Conservation (phyloP, 1,140 invertebrate species). For the Littorina saxatilis region DNA sequence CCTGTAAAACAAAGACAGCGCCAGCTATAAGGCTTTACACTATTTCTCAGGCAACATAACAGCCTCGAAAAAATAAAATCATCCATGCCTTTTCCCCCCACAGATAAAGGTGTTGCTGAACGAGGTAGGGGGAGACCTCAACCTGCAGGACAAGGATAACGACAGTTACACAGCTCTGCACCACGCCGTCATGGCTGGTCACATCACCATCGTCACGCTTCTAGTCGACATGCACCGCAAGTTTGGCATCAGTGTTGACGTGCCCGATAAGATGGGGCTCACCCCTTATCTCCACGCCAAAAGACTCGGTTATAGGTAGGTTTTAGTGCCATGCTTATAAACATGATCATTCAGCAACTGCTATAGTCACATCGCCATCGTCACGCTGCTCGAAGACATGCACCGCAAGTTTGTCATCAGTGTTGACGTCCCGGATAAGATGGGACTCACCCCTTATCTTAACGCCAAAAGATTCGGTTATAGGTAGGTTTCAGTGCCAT, state of each 20-base stretch:
- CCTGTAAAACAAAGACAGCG: too few species aligned
- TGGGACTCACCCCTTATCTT: conserved; percentile 67
- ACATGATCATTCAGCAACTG: too few species aligned
- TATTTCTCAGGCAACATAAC: too few species aligned
- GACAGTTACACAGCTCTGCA: conserved; percentile 67
- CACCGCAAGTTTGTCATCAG: conserved; percentile 58
- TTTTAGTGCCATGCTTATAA: too few species aligned
- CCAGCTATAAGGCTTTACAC: too few species aligned
- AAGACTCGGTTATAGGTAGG: conserved; percentile 56
- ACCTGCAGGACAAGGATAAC: conserved; percentile 61
- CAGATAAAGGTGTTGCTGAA: conserved; percentile 56
- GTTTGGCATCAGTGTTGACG: conserved; percentile 63
- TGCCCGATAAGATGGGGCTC: conserved; percentile 62
- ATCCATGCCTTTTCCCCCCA: too few species aligned
- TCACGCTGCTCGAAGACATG: conserved; percentile 51
- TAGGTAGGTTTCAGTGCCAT: conserved; percentile 5
- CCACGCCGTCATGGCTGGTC: conserved; percentile 60
- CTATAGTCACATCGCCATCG: conserved; percentile 53
- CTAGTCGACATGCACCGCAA: conserved; percentile 57
- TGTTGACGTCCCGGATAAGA: conserved; percentile 64
- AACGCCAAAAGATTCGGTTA: conserved; percentile 66
- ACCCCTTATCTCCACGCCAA: conserved; percentile 68
- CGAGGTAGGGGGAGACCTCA: conserved; percentile 61
- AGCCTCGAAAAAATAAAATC: too few species aligned
- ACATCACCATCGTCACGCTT: conserved; percentile 49